Conservation (phyloP, 2,888 invertebrate species). For the Agrochola circellaris region DNA sequence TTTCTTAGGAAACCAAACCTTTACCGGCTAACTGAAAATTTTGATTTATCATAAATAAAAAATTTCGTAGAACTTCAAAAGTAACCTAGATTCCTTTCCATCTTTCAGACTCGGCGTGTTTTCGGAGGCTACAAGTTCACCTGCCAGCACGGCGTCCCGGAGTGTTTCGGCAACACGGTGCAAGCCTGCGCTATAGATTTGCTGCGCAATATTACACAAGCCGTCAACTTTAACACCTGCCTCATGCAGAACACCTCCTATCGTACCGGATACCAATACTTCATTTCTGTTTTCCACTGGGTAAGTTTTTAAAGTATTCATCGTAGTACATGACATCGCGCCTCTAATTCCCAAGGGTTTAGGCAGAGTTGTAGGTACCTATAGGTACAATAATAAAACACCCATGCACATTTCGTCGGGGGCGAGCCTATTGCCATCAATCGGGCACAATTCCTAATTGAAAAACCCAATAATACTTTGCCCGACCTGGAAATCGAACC, state of each 20-base stretch:
- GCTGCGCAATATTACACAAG: slow-evolving; percentile 90
- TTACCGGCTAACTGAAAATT: not conserved
- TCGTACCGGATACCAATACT: slow-evolving; percentile 54
- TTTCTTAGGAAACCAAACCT: too few species aligned
- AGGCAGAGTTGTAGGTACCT: not conserved
- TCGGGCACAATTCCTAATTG: not conserved
- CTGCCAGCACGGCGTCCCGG: slow-evolving; percentile 94
- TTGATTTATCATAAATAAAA: not conserved
- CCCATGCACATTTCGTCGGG: not conserved
- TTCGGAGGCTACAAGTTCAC: slow-evolving; percentile 84
- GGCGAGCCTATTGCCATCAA: not conserved
- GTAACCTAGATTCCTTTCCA: not conserved
- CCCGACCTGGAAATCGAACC: too few species aligned
- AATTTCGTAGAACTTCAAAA: not conserved
- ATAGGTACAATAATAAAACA: not conserved
- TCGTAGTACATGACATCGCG: not conserved
- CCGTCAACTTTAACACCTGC: slow-evolving; percentile 91
- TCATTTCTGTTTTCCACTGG: slow-evolving; percentile 62
- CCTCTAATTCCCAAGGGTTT: not conserved
- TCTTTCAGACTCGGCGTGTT: slow-evolving; percentile 70
- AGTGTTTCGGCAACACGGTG: slow-evolving; percentile 95
- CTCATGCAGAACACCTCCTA: slow-evolving; percentile 70
- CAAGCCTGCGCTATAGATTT: slow-evolving; percentile 94
- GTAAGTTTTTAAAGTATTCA: slow-evolving; percentile 51
- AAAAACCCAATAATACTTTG: not conserved